phyloP scores from a whole-genome alignment of 2,113 vertebrate genomes.

The Xiphias gladius region DNA sequence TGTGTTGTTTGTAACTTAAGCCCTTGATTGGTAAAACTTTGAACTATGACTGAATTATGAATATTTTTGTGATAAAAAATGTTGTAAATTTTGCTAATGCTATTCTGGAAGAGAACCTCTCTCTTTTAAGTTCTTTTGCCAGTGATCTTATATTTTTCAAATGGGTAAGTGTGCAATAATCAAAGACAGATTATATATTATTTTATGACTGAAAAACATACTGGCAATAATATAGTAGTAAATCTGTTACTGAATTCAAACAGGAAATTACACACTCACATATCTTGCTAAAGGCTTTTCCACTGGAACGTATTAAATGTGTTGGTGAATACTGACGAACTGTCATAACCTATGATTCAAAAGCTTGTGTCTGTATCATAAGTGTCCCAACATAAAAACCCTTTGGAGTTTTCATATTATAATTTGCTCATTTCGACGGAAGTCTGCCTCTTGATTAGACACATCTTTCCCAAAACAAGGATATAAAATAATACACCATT shows the following conservation, averaged over 20 bases:
- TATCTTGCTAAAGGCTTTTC: not conserved
- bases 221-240: not conserved
- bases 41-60: not conserved
- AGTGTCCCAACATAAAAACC: not conserved
- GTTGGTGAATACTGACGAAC: not conserved
- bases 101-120: not conserved
- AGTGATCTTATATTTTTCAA: not conserved
- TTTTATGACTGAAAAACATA: not conserved
- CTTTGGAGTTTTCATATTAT: not conserved
- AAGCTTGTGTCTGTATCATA: not conserved
- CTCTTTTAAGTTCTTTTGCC: not conserved
- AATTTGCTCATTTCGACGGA: not conserved
- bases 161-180: not conserved
- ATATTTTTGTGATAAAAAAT: not conserved
- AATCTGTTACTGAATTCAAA: not conserved
- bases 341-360: not conserved
- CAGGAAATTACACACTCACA: not conserved
- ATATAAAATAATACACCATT: not conserved
- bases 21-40: constrained; percentile 37
- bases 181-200: not conserved
- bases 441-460: not conserved
- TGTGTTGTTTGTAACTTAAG: constrained; percentile 48
- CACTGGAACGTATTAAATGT: not conserved
- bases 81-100: not conserved
- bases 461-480: not conserved